phyloP scores from a whole-genome alignment of 2,113 vertebrate genomes.

The Mixornis gularis region DNA sequence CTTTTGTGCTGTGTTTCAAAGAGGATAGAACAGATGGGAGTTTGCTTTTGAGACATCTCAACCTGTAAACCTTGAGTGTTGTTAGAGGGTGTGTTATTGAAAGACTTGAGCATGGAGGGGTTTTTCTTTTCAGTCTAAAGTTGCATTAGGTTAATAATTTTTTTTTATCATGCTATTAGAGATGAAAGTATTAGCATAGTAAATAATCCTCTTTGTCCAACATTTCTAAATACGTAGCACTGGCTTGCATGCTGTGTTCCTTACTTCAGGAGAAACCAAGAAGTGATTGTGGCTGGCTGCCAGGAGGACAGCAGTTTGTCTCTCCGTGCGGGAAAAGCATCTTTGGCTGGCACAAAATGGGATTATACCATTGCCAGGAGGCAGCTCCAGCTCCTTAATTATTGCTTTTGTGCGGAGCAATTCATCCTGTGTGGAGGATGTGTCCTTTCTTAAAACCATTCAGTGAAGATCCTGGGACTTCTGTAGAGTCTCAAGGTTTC shows the following conservation, averaged over 20 bases:
- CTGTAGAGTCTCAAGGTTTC: not conserved
- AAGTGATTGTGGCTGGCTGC: not conserved
- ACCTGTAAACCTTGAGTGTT: not conserved
- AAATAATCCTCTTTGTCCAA: slow-evolving; percentile 3
- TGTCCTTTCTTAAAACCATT: not conserved
- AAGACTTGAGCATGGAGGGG: not conserved
- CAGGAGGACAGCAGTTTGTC: not conserved
- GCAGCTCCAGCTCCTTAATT: not conserved
- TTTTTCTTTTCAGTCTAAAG: not conserved
- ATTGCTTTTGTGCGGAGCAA: not conserved
- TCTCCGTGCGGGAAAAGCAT: not conserved
- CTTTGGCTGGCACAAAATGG: not conserved
- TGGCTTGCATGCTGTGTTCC: not conserved
- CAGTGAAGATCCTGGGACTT: not conserved
- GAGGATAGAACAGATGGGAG: not conserved
- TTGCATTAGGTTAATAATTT: not conserved
- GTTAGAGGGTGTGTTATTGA: not conserved
- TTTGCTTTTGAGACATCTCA: not conserved
- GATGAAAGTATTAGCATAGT: not conserved
- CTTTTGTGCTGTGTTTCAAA: slow-evolving; percentile 16
- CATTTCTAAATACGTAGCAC: not conserved
- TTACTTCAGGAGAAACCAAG: not conserved
- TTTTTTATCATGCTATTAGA: not conserved
- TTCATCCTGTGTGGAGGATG: not conserved
- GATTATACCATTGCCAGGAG: not conserved